These are phyloP conservation scores for Dromiciops gliroides DNA, from an alignment of 2,113 vertebrate genomes.

Conservation along the genomic window DNA sequence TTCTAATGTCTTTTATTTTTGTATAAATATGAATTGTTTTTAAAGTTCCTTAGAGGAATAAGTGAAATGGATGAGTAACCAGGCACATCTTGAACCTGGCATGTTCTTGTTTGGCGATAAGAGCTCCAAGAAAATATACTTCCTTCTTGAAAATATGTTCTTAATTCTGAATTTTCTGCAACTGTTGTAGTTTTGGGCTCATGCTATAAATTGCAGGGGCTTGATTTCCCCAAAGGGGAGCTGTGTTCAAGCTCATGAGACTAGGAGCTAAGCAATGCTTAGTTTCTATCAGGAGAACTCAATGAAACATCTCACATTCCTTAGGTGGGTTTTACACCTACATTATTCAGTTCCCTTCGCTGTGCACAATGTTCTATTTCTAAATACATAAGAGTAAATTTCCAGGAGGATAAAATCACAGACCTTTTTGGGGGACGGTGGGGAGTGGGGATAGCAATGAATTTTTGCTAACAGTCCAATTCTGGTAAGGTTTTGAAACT, in stretches of 20 bases:
- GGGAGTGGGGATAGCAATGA: neutral
- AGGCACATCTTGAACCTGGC: neutral
- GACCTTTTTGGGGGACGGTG: neutral
- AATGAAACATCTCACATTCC: neutral
- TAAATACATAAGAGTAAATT: slow-evolving; percentile 23
- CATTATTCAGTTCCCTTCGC: neutral
- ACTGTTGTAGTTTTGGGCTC: neutral
- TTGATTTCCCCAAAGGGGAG: slow-evolving; percentile 17
- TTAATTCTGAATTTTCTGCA: neutral
- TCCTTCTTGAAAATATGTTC: neutral
- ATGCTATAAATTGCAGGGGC: neutral
- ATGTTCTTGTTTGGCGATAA: neutral
- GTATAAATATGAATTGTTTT: neutral
- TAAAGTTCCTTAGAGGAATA: neutral
- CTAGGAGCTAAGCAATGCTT: neutral
- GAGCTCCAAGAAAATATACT: neutral
- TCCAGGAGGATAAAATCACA: slow-evolving; percentile 40
- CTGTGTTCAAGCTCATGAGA: neutral
- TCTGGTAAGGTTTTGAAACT: slow-evolving; percentile 11
- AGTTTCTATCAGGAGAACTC: fast-evolving
- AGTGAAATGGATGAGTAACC: neutral
- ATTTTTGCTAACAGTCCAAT: slow-evolving; percentile 6
- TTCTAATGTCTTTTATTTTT: neutral
- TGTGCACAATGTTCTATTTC: neutral
- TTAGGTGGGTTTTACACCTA: neutral